These are phyloP conservation scores for Ichneumoninae sp. DNA, from an alignment of 2,888 invertebrate species.

Conservation along the genomic window DNA sequence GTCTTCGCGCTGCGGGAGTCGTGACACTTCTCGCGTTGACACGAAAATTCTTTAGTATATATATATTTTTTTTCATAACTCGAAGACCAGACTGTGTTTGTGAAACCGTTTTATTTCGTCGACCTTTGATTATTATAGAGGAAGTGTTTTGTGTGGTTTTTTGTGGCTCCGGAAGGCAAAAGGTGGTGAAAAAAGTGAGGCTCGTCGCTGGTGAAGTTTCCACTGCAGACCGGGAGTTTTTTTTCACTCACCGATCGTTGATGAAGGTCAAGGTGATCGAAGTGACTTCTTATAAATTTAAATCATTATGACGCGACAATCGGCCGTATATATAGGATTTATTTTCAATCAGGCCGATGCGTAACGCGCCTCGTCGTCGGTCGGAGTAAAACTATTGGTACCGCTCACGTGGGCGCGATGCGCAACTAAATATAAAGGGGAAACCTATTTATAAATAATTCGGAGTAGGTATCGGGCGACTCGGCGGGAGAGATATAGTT, in stretches of 20 bases:
- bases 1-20: not conserved
- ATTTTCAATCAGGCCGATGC: conserved; percentile 23
- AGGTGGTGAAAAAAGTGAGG: not conserved
- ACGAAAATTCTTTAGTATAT: not conserved
- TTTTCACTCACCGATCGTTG: conserved; percentile 5
- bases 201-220: not conserved
- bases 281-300: conserved; percentile 28
- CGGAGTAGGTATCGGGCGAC: conserved; percentile 44
- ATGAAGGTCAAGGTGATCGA: conserved; percentile 52
- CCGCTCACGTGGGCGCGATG: conserved; percentile 45
- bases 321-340: not conserved
- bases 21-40: not conserved
- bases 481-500: conserved; percentile 7
- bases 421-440: conserved; percentile 73
- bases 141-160: not conserved
- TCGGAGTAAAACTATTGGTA: conserved; percentile 18
- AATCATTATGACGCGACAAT: conserved; percentile 19
- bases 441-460: conserved; percentile 73
- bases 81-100: not conserved
- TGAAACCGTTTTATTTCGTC: not conserved
- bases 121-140: not conserved
- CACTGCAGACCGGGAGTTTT: not conserved
- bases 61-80: not conserved
- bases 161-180: no score
- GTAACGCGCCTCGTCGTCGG: conserved; percentile 13